These are phyloP conservation scores for Trachelus stipa DNA, from an alignment of 2,888 invertebrate genomes.

Conservation along the genomic window DNA sequence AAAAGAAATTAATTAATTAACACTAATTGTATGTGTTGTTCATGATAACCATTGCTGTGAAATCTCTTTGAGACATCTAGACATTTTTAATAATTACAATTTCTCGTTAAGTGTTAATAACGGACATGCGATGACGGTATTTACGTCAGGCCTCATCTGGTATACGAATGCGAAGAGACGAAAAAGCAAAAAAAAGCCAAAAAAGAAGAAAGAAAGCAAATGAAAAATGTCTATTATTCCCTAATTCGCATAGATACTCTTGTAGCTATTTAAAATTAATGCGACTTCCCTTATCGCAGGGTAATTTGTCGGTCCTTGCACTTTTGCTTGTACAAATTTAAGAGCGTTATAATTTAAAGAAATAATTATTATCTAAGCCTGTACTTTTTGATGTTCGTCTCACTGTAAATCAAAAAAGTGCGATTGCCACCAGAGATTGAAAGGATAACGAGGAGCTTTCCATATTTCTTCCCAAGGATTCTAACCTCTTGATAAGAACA, in stretches of 20 bases:
- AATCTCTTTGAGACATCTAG: not conserved
- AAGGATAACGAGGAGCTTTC: not conserved
- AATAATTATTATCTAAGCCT: not conserved
- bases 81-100: not conserved
- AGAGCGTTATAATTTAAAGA: not conserved
- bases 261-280: not conserved
- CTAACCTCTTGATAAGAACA: not conserved
- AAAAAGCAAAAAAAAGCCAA: not conserved
- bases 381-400: not conserved
- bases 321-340: not conserved
- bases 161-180: not conserved
- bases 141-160: not conserved
- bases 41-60: constrained; percentile 11
- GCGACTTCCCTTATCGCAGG: not conserved
- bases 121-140: not conserved
- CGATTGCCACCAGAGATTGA: not conserved
- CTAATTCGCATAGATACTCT: not conserved
- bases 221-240: not conserved
- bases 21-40: constrained; percentile 7
- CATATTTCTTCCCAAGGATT: not conserved
- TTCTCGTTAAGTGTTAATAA: constrained; percentile 1
- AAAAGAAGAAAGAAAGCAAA: not conserved
- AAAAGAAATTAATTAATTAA: constrained; percentile 1
- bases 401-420: not conserved
- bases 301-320: not conserved